These are phyloP conservation scores for Ormyrus rosae DNA, from an alignment of 2,888 invertebrate species.

Conservation along the genomic window DNA sequence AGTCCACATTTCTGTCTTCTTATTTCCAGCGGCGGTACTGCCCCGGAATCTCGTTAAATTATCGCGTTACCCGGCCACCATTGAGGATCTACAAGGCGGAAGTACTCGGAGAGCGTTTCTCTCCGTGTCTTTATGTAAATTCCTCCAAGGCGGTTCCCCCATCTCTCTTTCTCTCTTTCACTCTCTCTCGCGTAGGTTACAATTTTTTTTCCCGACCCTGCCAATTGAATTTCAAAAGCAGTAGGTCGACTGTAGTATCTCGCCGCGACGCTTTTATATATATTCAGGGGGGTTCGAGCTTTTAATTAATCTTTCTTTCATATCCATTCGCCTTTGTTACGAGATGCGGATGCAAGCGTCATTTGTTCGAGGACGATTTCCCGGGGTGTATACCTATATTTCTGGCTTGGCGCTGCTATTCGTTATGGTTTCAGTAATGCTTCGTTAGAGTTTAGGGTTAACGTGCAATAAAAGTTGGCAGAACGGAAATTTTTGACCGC, in stretches of 20 bases:
- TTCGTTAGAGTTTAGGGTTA: too few relatives aligned
- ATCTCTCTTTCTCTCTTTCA: conserved; percentile 2
- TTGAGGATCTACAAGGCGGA: conserved; percentile 32
- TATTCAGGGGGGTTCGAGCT: not conserved
- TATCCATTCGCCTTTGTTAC: not conserved
- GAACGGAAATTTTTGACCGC: too few relatives aligned
- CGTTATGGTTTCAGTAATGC: too few relatives aligned
- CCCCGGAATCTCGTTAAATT: conserved; percentile 34
- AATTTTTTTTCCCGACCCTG: not conserved
- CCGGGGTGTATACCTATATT: not conserved
- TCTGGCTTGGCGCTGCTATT: too few relatives aligned
- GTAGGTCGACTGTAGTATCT: conserved; percentile 8
- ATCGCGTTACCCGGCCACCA: conserved; percentile 14
- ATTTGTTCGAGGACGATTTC: not conserved
- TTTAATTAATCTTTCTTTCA: conserved; percentile 27
- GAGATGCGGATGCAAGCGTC: not conserved
- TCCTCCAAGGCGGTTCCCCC: not conserved
- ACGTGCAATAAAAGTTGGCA: too few relatives aligned
- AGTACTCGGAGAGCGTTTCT: not conserved
- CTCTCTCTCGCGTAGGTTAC: not conserved
- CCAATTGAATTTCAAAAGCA: conserved; percentile 38
- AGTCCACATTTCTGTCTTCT: not conserved
- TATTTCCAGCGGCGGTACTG: conserved; percentile 1
- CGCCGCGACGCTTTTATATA: too few relatives aligned
- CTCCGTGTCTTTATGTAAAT: conserved; percentile 39